Conservation (phyloP, 2,113 vertebrate genomes). For the Rhinopithecus roxellana region DNA sequence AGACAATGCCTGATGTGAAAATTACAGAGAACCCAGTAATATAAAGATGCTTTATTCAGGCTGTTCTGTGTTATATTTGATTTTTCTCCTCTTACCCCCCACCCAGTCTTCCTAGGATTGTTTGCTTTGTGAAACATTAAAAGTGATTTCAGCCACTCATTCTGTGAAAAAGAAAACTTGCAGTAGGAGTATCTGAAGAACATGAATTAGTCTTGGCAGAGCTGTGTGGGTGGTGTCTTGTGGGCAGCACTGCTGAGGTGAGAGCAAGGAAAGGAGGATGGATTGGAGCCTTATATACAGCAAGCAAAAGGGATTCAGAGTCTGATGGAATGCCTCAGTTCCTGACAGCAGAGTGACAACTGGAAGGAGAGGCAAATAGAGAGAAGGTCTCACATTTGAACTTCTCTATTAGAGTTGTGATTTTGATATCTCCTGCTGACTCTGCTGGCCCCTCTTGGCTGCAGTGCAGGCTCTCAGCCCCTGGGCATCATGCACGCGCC, state of each 20-base stretch:
- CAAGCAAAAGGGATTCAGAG: neutral
- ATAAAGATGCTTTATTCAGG: neutral
- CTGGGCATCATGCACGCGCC: rapidly evolving
- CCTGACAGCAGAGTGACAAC: neutral
- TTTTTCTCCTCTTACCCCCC: neutral
- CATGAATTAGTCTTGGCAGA: conserved; percentile 6
- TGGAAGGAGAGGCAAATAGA: neutral
- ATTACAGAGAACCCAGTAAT: neutral
- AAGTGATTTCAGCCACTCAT: neutral
- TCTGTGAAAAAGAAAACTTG: neutral
- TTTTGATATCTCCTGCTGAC: neutral
- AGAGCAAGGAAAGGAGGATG: neutral
- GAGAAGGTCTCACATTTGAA: neutral
- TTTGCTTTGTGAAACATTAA: conserved; percentile 4
- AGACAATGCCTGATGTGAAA: neutral
- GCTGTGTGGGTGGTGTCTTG: neutral
- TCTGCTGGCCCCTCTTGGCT: neutral
- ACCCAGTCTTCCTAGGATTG: neutral
- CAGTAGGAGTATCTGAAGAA: neutral
- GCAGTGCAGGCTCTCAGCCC: neutral
- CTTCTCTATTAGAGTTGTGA: neutral
- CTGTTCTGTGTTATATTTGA: neutral
- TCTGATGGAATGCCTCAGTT: neutral
- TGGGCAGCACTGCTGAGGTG: neutral
- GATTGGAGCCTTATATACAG: rapidly evolving